Base-by-base conservation (phyloP, 1,140 invertebrate genomes). In the Euwallacea fornicatus region DNA sequence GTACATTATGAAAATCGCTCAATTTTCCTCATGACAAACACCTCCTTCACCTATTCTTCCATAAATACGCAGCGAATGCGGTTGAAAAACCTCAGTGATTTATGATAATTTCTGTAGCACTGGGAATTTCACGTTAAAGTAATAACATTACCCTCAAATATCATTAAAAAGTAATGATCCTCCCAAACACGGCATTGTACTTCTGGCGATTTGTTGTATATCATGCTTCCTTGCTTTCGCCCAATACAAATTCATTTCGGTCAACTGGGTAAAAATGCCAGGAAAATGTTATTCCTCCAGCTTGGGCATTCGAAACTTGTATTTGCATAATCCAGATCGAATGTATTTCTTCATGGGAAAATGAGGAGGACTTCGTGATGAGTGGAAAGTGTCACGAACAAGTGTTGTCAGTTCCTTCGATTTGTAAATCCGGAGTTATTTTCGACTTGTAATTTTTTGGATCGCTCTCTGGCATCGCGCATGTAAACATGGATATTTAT, bases 181-280 rank as follows among this genome's bases (percentile, higher is more conserved):
- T 50, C 9, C 9, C 9, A 13, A 50, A 50, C 46, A 50, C 46
- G 46, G 9, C 13, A 50, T 50, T 50, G 46, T 50, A 50, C 46
- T 50, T 50, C 46, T 13, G 13, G 13, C 46, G 46, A 50, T 50
- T 50, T 50, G 46, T 50, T 50, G 46, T 50, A 50, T 50, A 50
- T 33, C 4, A 33, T 50, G 46, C 6, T 33, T 6, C 46, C 46
- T 50, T 50, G 46, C 46, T 50, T 50, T 50, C 13, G 46, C 6
- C 7, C 46, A 50, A 50, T 50, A 50, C 46, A 50, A 50, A 50
- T 50, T 50, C 13, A 50, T 50, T 50, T 50, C 46, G 46, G 46
- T 50, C 46, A 50, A 13, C 46, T 50, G 46, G 46, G 6, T 50
- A 50, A 50, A 50, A 11, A 50, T 11, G 13, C 6, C 46, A 10